Conservation (phyloP, 2,888 invertebrate genomes). For the Brenthis hecate region DNA sequence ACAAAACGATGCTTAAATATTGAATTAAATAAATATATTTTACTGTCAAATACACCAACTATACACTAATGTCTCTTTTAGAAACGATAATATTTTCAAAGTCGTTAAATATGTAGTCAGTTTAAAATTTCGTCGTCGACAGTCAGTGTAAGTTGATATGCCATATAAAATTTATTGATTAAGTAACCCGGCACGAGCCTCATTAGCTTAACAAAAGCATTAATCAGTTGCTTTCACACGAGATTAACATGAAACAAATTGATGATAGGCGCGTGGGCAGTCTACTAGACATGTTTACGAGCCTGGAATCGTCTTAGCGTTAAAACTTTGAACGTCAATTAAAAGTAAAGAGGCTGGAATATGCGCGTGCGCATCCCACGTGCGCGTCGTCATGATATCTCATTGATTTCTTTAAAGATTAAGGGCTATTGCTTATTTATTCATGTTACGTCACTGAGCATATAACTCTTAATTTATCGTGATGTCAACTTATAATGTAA, state of each 20-base stretch:
- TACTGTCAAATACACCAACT: too few species aligned
- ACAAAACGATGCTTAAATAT: too few species aligned
- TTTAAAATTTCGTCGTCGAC: slow-evolving; percentile 25
- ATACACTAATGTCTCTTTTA: background rate
- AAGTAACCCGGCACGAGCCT: slow-evolving; percentile 63
- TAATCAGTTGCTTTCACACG: slow-evolving; percentile 67
- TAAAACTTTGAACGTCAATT: slow-evolving; percentile 45
- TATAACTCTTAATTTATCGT: slow-evolving; percentile 25
- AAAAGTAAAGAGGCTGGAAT: slow-evolving; percentile 31
- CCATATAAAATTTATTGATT: slow-evolving; percentile 59
- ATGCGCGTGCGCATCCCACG: slow-evolving; percentile 36
- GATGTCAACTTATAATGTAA: slow-evolving; percentile 23
- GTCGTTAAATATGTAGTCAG: slow-evolving; percentile 12
- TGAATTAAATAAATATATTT: too few species aligned
- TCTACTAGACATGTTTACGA: slow-evolving; percentile 61
- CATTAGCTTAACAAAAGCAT: slow-evolving; percentile 71
- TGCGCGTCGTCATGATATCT: slow-evolving; percentile 35
- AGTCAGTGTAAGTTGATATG: slow-evolving; percentile 27
- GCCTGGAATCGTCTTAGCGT: slow-evolving; percentile 48
- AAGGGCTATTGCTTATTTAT: slow-evolving; percentile 46
- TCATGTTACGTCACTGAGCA: slow-evolving; percentile 33
- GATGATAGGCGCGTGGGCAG: slow-evolving; percentile 63
- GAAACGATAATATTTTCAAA: background rate
- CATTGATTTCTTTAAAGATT: slow-evolving; percentile 53
- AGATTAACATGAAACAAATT: slow-evolving; percentile 77